A percentile compares a stretch with the other conserved stretches of the same genome.
These are phyloP conservation scores for Haliaeetus leucogaster DNA, from an alignment of 2,113 vertebrate species.

Conservation along the genomic window DNA sequence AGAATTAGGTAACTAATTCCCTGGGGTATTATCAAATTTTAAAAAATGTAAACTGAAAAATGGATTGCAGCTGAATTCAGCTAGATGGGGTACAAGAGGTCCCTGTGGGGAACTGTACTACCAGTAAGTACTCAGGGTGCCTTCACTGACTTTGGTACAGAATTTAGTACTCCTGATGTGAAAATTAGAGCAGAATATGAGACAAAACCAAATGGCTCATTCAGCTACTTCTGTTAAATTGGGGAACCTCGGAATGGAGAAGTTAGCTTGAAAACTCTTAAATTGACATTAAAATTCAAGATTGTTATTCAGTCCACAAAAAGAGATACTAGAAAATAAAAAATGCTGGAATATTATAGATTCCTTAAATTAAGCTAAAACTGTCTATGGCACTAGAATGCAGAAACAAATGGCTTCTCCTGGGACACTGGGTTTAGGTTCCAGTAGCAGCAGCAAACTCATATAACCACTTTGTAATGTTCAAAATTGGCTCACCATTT, in stretches of 20 bases:
- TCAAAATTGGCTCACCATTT: neutral
- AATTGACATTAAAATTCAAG: neutral
- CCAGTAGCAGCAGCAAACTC: neutral
- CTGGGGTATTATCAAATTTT: slow-evolving; percentile 9
- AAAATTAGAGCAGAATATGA: neutral
- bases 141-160: neutral
- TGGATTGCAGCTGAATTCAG: neutral
- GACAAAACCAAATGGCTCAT: neutral
- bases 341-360: neutral
- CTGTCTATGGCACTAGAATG: neutral
- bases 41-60: slow-evolving; percentile 17
- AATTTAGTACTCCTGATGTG: neutral
- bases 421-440: neutral
- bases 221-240: neutral
- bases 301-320: neutral
- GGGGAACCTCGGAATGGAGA: neutral
- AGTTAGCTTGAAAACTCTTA: neutral
- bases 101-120: neutral
- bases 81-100: neutral
- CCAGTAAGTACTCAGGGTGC: neutral
- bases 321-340: neutral
- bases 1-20: slow-evolving; percentile 25
- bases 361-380: neutral
- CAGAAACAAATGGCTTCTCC: neutral
- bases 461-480: neutral